A percentile compares a stretch with the other conserved stretches of the same genome.
Conservation (phyloP, 1,140 invertebrate species). For the Drosophila busckii region DNA sequence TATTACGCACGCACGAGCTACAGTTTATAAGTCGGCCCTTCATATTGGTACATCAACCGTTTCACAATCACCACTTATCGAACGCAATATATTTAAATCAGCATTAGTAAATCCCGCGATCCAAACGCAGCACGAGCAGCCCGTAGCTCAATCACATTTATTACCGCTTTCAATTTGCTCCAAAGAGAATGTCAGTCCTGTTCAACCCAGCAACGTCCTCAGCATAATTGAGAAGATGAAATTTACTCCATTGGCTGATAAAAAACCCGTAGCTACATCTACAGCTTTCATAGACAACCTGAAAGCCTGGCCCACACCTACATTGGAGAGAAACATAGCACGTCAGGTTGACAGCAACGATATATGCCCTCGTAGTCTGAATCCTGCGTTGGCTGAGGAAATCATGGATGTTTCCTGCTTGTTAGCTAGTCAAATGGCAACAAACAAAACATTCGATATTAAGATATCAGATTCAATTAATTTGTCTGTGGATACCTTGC, state of each 20-base stretch:
- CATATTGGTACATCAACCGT: too few relatives aligned
- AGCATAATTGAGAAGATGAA: slow-evolving; percentile 66
- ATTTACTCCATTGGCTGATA: slow-evolving; percentile 60
- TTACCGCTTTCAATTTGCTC: slow-evolving; percentile 28
- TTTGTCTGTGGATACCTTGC: slow-evolving; percentile 39
- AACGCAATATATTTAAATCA: slow-evolving; percentile 35
- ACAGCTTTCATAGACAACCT: slow-evolving; percentile 48
- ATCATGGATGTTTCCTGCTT: not conserved
- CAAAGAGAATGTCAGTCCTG: slow-evolving; percentile 73
- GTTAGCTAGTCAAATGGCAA: slow-evolving; percentile 9
- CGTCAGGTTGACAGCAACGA: slow-evolving; percentile 7
- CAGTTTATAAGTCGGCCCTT: too few relatives aligned
- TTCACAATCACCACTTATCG: slow-evolving; percentile 34
- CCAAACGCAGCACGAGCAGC: not conserved
- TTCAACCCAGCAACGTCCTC: slow-evolving; percentile 49
- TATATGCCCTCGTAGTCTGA: slow-evolving; percentile 45
- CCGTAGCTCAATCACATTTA: slow-evolving; percentile 17
- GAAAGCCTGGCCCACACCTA: slow-evolving; percentile 66
- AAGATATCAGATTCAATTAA: slow-evolving; percentile 42
- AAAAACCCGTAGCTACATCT: not conserved
- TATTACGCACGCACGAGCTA: too few relatives aligned
- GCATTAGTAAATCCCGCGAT: too few relatives aligned
- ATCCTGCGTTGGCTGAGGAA: slow-evolving; percentile 31
- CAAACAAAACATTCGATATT: slow-evolving; percentile 67
- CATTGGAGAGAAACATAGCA: not conserved